phyloP scores from a whole-genome alignment of 1,140 invertebrate species.

The Cylas formicarius region DNA sequence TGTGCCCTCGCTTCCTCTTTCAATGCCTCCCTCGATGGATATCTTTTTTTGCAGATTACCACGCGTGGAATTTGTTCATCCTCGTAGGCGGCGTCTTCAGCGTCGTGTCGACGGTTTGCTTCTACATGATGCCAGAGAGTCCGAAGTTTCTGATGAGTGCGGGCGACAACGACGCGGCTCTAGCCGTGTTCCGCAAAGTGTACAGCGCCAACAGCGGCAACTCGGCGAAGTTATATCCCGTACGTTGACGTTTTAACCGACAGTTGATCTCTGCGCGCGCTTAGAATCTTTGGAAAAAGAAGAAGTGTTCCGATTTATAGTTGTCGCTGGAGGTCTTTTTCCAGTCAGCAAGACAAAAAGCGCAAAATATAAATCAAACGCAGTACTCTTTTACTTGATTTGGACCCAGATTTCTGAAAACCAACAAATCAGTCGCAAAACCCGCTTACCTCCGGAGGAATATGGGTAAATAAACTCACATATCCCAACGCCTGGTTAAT shows the following conservation, averaged over 20 bases:
- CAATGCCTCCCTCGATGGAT: slow-evolving; percentile 35
- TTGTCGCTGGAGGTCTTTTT: no score
- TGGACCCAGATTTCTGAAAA: no score
- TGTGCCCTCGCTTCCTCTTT: neutral
- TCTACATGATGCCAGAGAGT: slow-evolving; percentile 68
- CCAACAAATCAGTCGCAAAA: no score
- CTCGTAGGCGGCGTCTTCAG: slow-evolving; percentile 57
- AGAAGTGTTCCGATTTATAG: slow-evolving; percentile 1
- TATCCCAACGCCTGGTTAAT: no score
- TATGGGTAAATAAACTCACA: no score
- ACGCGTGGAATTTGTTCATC: slow-evolving; percentile 74
- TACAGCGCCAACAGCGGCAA: slow-evolving; percentile 56
- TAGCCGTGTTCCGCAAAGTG: slow-evolving; percentile 52
- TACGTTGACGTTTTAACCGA: slow-evolving; percentile 34
- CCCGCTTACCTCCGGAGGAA: no score
- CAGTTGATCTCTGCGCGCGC: neutral
- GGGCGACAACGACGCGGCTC: slow-evolving; percentile 59
- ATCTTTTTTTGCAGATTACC: slow-evolving; percentile 42
- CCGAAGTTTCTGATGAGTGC: slow-evolving; percentile 74
- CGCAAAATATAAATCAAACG: neutral
- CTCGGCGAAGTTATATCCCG: slow-evolving; percentile 55
- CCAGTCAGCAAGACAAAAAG: neutral
- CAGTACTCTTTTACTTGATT: no score
- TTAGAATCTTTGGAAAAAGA: neutral
- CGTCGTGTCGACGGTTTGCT: slow-evolving; percentile 52